Evolutionary conservation across 2,113 vertebrate genomes (phyloP), one percentile per base, ranked within the genome.

Genomic region (Stercorarius parasiticus): DNA sequence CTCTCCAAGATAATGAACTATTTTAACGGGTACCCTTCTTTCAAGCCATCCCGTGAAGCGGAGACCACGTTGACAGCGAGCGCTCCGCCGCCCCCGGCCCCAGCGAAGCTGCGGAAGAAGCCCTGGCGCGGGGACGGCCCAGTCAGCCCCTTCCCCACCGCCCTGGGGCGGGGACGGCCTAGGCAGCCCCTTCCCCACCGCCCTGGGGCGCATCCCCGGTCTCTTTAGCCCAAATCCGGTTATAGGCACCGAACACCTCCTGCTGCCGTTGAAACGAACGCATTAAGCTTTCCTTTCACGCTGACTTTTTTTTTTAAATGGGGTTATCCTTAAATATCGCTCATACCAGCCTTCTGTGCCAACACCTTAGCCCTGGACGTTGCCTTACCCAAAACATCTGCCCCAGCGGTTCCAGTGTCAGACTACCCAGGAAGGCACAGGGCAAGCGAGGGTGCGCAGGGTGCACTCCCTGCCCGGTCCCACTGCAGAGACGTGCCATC

Each of bases 391-490:
- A 11, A 34, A 45, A 12, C 47, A 14, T 10, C n/a, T 2, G 19
- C 6, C 14, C 40, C 8, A 40, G 49, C 1, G 66, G 8, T 25
- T 32, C 66, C 69, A 3, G 66, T 8, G 29, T 4, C 56, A 1
- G 15, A 9, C 6, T 1, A 43, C 16, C 5, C 6, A 9, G 36
- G 17, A 12, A 13, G 45, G 47, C 38, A 2, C 16, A 4, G 10
- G 26, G 36, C 7, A 25, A 21, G 66, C 12, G 58, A 20, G 50
- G 9, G 47, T 49, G 47, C 47, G 47, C 47, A 22, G 47, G 36
- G 30, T 7, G 23, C n/a, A 27, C 2, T 58, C 17, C 40, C 40
- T 10, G 32, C 58, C 4, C 13, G 29, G 10, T 59, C 6, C 36
- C 36, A 26, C 47, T 3, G 67, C 38, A 5, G 65, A 3, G 34